phyloP scores from a whole-genome alignment of 2,888 invertebrate species.

The Aporophyla lueneburgensis region DNA sequence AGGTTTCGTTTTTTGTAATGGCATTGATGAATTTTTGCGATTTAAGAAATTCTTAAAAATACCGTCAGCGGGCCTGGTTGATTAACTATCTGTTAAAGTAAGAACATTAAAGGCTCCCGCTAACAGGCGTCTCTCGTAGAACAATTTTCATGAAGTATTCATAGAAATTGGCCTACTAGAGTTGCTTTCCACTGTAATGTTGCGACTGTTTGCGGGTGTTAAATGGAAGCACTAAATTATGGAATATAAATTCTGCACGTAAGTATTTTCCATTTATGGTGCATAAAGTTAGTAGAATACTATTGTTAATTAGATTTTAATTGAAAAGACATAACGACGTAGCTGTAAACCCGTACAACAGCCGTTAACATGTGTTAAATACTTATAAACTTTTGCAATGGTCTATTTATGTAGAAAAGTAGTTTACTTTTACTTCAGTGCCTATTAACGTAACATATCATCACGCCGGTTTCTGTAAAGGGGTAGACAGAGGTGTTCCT shows the following conservation, averaged over 20 bases:
- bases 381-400: background rate
- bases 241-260: constrained; percentile 14
- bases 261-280: constrained; percentile 18
- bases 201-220: too few species aligned
- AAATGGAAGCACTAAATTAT: constrained; percentile 26
- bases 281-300: constrained; percentile 15
- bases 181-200: too few species aligned
- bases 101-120: constrained; percentile 7
- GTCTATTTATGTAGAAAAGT: too few species aligned
- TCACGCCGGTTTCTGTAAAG: too few species aligned
- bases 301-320: constrained; percentile 11
- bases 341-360: background rate
- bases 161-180: too few species aligned
- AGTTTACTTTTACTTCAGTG: too few species aligned
- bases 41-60: constrained; percentile 11
- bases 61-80: constrained; percentile 29
- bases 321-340: background rate
- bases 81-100: constrained; percentile 3
- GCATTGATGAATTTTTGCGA: constrained; percentile 11
- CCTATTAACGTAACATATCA: too few species aligned
- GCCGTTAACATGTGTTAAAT: background rate
- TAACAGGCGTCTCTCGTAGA: too few species aligned
- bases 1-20: constrained; percentile 33
- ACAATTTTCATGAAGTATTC: too few species aligned
- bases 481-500: too few species aligned